Evolutionary conservation across 2,888 invertebrate genomes (phyloP).

Genomic region (Liopterus haemorrhoidalis): DNA sequence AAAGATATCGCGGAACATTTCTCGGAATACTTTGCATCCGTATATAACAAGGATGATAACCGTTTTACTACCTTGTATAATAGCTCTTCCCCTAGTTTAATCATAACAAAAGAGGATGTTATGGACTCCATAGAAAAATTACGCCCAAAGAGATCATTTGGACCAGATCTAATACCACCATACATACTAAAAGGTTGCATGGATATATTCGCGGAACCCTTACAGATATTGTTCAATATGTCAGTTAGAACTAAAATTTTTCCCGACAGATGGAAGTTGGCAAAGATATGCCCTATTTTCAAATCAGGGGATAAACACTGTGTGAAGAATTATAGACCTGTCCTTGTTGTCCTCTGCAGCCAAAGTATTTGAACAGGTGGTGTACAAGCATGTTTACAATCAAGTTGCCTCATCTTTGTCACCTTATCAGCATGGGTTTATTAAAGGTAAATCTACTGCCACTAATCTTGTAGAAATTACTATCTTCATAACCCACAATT

Average conservation of each 20-base stretch:
- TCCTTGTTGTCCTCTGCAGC: slow-evolving; percentile 22
- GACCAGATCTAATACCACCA: neutral
- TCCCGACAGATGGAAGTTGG: slow-evolving; percentile 1
- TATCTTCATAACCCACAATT: slow-evolving; percentile 11
- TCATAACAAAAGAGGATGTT: no score
- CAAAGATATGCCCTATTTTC: slow-evolving; percentile 17
- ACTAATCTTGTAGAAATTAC: slow-evolving; percentile 23
- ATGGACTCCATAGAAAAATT: no score
- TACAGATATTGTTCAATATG: neutral
- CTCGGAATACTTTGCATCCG: no score
- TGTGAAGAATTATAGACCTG: slow-evolving; percentile 25
- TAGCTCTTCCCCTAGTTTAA: no score
- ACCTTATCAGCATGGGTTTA: slow-evolving; percentile 23
- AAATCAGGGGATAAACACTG: slow-evolving; percentile 21
- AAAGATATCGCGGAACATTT: no score
- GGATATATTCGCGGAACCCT: neutral
- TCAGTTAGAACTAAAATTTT: neutral
- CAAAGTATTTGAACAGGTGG: slow-evolving; percentile 27
- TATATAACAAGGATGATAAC: no score
- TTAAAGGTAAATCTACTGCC: slow-evolving; percentile 18
- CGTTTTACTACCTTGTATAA: no score
- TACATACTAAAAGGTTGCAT: neutral
- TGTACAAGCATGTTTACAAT: slow-evolving; percentile 20
- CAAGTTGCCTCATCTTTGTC: slow-evolving; percentile 8
- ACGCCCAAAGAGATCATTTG: no score